Percentiles rank a stretch among this genome's conserved stretches.
Conservation (phyloP, 2,113 vertebrate species). For the Labeo rohita region DNA sequence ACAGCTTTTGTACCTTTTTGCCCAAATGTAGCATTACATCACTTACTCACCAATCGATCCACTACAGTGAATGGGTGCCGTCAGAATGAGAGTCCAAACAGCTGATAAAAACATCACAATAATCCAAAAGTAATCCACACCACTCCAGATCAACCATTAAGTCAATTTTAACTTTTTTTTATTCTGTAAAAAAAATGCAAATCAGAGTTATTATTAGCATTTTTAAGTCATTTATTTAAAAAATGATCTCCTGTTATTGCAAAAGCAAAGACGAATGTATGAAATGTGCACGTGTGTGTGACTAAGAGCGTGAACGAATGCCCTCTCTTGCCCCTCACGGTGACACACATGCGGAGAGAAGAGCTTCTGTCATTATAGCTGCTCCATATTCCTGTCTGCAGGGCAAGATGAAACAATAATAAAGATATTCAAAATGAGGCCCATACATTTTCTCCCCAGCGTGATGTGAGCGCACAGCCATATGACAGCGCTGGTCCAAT, state of each 20-base stretch:
- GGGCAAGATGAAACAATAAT: conserved; percentile 70
- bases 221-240: neutral
- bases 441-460: conserved; percentile 70
- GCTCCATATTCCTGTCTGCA: conserved; percentile 66
- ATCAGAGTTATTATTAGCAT: neutral
- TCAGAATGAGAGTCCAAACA: too few relatives aligned
- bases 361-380: conserved; percentile 71
- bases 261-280: conserved; percentile 11
- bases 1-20: too few relatives aligned
- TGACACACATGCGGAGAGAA: conserved; percentile 66
- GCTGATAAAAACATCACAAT: too few relatives aligned
- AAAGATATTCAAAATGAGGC: conserved; percentile 62
- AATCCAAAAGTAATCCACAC: too few relatives aligned
- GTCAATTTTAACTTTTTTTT: too few relatives aligned
- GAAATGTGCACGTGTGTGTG: conserved; percentile 39
- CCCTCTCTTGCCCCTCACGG: conserved; percentile 33
- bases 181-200: neutral
- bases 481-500: conserved; percentile 53
- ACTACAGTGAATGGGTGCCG: too few relatives aligned
- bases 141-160: too few relatives aligned
- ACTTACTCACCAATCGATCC: too few relatives aligned
- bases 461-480: conserved; percentile 62
- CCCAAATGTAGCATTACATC: too few relatives aligned
- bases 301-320: conserved; percentile 41
- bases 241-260: neutral